phyloP scores from a whole-genome alignment of 2,797 vertebrate species.

The Myotis vivesi region DNA sequence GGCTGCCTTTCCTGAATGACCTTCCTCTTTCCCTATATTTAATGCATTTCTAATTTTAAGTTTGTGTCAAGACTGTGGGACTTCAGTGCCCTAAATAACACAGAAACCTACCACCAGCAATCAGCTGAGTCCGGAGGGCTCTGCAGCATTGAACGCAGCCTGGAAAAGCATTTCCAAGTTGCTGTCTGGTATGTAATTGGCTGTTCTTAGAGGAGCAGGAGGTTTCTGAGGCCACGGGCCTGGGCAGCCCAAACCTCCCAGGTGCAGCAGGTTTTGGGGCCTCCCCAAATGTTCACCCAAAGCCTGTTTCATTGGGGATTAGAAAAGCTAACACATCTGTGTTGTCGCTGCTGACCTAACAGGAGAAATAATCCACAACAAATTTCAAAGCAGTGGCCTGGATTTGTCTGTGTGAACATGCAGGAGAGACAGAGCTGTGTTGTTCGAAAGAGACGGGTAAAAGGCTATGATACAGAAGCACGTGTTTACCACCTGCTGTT shows the following conservation, averaged over 20 bases:
- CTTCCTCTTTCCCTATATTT: constrained; percentile 73
- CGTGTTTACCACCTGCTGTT: neutral
- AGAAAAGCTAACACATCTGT: neutral
- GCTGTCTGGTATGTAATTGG: neutral
- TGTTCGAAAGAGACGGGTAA: neutral
- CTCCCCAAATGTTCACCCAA: neutral
- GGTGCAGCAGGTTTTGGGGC: neutral
- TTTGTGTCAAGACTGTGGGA: constrained; percentile 77
- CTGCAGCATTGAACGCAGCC: constrained; percentile 61
- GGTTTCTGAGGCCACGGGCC: neutral
- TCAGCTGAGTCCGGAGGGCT: constrained; percentile 70
- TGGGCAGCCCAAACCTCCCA: neutral
- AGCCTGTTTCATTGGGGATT: neutral
- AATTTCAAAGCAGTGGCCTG: neutral
- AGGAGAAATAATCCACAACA: neutral
- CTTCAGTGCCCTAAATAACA: constrained; percentile 78
- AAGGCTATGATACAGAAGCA: neutral
- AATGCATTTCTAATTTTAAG: constrained; percentile 79
- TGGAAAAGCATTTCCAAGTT: constrained; percentile 49
- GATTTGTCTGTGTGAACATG: neutral
- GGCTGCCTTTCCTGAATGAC: constrained; percentile 70
- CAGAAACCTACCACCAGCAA: constrained; percentile 69
- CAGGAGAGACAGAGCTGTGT: neutral
- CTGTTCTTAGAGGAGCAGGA: neutral
- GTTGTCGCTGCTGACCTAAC: constrained; percentile 16